Base-by-base conservation (phyloP, 2,888 invertebrate species). In the Pandemis heparana region DNA sequence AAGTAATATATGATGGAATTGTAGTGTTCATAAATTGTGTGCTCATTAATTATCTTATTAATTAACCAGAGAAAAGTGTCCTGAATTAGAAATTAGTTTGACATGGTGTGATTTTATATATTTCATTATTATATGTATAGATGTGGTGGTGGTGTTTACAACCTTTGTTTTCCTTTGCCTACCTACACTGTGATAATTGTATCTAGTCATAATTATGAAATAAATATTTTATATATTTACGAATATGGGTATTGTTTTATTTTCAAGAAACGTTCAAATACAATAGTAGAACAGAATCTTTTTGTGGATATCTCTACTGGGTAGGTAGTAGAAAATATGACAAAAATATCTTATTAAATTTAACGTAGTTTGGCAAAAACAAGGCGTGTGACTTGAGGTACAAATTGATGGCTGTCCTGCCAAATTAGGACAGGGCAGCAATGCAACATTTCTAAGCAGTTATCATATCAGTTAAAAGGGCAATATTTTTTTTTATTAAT, bases 161-260 rank as follows among this genome's bases (percentile, higher is more conserved):
- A 16, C 5, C 2, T 9, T 53, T 53, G 8, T 9, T 56, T 3
- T 56, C 18, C 12, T 32, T 43, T 9, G 9, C n/a, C 10, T 46
- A 46, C 8, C 32, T 51, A 38, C 10, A 51, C 64, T 65, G 64
- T 65, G 64, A 64, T 65, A 65, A 38, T 46, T 32, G 7, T 18
- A 18, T 53, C 65, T 65, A 65, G 65, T 65, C 65, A 51, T 16
- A 38, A 51, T 51, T 38, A 51, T 51, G 14, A 7, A 51, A 65
- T 65, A 65, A 65, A 65, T 38, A 16, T 39, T 23, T 65, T 51
- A 8, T 65, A 65, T 16, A 48, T 4, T 32, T 32, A 32, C 4
- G 23, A 32, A 48, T n/a, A 51, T 38, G 0, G 5, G 38, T n/a
- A 5, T 51, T 38, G 16, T 65, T 65, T 65, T 38, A 51, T 65